Percentiles rank a stretch among this genome's conserved stretches.
Evolutionary conservation across 1,140 invertebrate genomes (phyloP).

Genomic region (Plutomurus gul): DNA sequence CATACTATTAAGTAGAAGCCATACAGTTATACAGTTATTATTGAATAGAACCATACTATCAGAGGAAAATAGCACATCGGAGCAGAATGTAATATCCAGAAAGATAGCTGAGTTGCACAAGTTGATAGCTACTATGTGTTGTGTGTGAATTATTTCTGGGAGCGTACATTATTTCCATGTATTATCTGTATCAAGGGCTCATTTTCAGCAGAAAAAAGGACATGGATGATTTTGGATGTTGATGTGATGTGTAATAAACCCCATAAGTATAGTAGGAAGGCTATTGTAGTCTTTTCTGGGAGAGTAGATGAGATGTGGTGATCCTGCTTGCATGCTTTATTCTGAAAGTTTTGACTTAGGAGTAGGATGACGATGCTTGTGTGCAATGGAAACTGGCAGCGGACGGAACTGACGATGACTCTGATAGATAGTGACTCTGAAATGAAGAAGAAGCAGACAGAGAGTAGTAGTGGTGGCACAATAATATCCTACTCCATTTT

Average conservation of each 20-base stretch:
- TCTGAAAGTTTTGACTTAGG: neutral
- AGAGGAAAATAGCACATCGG: too few relatives aligned
- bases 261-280: too few relatives aligned
- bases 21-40: too few relatives aligned
- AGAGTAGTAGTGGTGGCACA: neutral
- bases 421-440: slow-evolving; percentile 5
- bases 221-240: neutral
- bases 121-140: too few relatives aligned
- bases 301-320: too few relatives aligned
- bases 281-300: too few relatives aligned
- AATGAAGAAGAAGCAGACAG: neutral
- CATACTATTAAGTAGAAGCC: too few relatives aligned
- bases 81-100: too few relatives aligned
- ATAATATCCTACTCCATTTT: too few relatives aligned
- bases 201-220: slow-evolving; percentile 2
- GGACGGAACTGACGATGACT: slow-evolving; percentile 21
- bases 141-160: neutral
- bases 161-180: neutral
- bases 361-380: neutral
- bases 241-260: slow-evolving; percentile 8
- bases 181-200: neutral
- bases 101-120: too few relatives aligned
- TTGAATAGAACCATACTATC: too few relatives aligned
- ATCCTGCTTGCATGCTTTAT: neutral
- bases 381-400: neutral